Percentiles rank a stretch among this genome's conserved stretches.
These are phyloP conservation scores for Cephus pulcher DNA, from an alignment of 2,888 invertebrate species.

Conservation along the genomic window DNA sequence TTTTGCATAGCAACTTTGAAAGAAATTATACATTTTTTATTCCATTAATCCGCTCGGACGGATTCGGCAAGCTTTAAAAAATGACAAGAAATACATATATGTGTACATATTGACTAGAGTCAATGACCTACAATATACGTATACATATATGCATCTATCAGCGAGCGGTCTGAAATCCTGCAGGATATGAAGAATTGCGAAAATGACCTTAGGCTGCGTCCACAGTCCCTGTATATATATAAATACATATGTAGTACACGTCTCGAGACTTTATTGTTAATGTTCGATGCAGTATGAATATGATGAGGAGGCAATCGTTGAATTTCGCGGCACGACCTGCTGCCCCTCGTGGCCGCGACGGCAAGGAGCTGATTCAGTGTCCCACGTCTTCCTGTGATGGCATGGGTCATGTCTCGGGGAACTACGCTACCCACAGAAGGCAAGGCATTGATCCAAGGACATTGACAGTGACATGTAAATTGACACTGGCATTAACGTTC, in stretches of 20 bases:
- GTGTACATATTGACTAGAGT: not conserved
- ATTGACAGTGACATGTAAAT: constrained; percentile 45
- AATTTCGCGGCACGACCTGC: constrained; percentile 61
- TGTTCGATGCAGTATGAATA: constrained; percentile 59
- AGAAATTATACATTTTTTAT: not conserved
- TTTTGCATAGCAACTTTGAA: not conserved
- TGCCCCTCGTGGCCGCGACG: constrained; percentile 73
- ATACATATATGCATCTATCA: not conserved
- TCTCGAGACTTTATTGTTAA: constrained; percentile 11
- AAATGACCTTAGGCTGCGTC: not conserved
- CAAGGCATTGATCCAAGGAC: constrained; percentile 70
- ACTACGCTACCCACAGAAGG: constrained; percentile 91
- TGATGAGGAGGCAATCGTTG: constrained; percentile 61
- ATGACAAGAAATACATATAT: not conserved
- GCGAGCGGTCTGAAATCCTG: not conserved
- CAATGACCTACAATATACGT: not conserved
- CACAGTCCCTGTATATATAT: not conserved
- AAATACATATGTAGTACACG: not conserved
- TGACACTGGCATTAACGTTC: constrained; percentile 36
- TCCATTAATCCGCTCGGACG: not conserved
- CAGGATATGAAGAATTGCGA: too few species aligned
- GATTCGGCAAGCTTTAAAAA: not conserved
- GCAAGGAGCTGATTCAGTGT: constrained; percentile 83
- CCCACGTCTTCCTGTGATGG: constrained; percentile 86
- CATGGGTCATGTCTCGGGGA: constrained; percentile 88